These are phyloP conservation scores for Syngnathus scovelli DNA, from an alignment of 2,113 vertebrate genomes.

Conservation along the genomic window DNA sequence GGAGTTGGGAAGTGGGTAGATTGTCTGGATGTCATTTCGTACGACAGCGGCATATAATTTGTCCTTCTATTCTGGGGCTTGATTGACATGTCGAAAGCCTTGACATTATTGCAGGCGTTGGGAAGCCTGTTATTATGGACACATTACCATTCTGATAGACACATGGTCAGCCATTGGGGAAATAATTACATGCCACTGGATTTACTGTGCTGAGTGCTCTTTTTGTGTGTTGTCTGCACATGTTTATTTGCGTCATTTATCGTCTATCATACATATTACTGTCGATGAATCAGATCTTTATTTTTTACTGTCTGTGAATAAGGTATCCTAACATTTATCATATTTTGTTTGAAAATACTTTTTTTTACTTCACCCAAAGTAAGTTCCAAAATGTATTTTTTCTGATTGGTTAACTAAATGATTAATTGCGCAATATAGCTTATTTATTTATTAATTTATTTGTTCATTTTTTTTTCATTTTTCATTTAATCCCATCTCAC, in stretches of 20 bases:
- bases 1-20: constrained; percentile 28
- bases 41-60: constrained; percentile 80
- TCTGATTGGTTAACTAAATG: no score
- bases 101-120: constrained; percentile 83
- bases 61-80: constrained; percentile 85
- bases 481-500: not conserved
- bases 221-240: constrained; percentile 28
- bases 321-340: constrained; percentile 15
- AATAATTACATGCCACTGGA: constrained; percentile 95
- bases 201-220: constrained; percentile 68
- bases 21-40: constrained; percentile 74
- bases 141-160: constrained; percentile 99
- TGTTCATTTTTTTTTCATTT: constrained; percentile 7
- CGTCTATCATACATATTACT: not conserved
- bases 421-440: not conserved
- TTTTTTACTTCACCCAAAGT: constrained; percentile 6
- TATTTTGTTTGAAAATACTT: constrained; percentile 42
- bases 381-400: constrained; percentile 1
- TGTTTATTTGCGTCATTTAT: not conserved
- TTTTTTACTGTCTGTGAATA: constrained; percentile 40
- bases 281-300: constrained; percentile 51
- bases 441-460: not conserved
- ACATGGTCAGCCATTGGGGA: constrained; percentile 84
- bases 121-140: constrained; percentile 95
- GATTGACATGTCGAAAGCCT: constrained; percentile 88